A percentile compares a stretch with the other conserved stretches of the same genome.
These are phyloP conservation scores for Etheostoma cragini DNA, from an alignment of 2,113 vertebrate species.

Conservation along the genomic window DNA sequence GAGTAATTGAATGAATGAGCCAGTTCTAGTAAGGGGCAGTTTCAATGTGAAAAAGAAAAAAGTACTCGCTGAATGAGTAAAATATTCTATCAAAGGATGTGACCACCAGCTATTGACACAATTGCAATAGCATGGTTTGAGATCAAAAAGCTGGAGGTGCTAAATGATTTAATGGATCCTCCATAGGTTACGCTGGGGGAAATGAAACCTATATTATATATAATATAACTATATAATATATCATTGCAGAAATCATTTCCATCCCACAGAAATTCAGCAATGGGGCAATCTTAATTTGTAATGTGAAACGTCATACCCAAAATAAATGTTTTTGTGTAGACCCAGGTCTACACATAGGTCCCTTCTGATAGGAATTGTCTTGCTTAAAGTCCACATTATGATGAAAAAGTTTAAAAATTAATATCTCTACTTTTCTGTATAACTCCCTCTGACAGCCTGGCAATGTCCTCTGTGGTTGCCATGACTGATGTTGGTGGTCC, in stretches of 20 bases:
- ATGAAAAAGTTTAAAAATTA: constrained; percentile 3
- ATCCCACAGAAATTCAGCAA: neutral
- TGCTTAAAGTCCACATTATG: neutral
- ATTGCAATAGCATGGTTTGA: constrained; percentile 3
- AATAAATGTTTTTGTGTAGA: neutral
- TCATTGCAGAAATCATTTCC: neutral
- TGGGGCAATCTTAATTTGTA: neutral
- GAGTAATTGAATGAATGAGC: neutral
- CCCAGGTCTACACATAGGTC: no score
- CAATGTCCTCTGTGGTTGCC: constrained; percentile 51
- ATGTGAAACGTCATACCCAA: neutral
- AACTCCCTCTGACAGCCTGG: constrained; percentile 41
- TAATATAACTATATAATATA: neutral
- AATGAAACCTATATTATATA: neutral
- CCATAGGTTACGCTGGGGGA: neutral
- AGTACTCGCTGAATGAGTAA: neutral
- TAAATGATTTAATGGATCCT: neutral
- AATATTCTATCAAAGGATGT: neutral
- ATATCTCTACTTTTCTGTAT: constrained; percentile 19
- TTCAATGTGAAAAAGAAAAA: neutral
- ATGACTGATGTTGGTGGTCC: constrained; percentile 60
- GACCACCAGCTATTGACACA: neutral
- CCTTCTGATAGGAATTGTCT: neutral
- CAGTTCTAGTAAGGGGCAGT: neutral
- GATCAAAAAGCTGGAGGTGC: neutral